Evolutionary conservation across 1,140 invertebrate species (phyloP).

Genomic region (Drosophila tristis): DNA sequence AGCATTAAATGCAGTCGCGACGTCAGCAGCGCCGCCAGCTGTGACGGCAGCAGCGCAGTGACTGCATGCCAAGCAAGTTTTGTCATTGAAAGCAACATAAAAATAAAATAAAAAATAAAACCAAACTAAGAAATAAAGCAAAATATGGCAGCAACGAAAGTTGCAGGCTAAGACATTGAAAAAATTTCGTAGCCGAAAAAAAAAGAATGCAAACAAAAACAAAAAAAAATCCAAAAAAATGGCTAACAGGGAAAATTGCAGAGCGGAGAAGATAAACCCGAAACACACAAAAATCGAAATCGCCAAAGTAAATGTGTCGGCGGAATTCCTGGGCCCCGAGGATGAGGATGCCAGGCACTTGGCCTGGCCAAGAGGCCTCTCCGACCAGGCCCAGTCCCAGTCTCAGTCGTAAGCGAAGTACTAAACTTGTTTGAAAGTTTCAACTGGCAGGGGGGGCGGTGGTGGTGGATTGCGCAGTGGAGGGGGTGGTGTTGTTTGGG

Average conservation of each 20-base stretch:
- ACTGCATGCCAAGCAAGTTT: constrained; percentile 64
- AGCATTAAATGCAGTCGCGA: constrained; percentile 28
- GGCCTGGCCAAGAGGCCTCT: constrained; percentile 41
- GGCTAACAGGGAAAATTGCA: constrained; percentile 54
- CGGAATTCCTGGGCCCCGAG: constrained; percentile 61
- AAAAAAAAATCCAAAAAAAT: constrained; percentile 28
- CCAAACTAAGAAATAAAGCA: constrained; percentile 28
- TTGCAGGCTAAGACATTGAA: constrained; percentile 65
- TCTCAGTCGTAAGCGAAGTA: constrained; percentile 32
- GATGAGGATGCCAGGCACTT: constrained; percentile 32
- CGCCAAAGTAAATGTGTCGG: constrained; percentile 55
- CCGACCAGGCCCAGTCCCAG: constrained; percentile 37
- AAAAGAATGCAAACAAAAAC: constrained; percentile 23
- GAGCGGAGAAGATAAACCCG: constrained; percentile 39
- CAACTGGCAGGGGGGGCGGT: constrained; percentile 47
- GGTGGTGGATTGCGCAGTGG: neutral
- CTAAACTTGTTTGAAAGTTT: constrained; percentile 79
- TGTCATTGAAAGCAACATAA: constrained; percentile 49
- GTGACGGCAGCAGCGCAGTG: constrained; percentile 14
- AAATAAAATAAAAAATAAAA: constrained; percentile 32
- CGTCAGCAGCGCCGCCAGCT: constrained; percentile 16
- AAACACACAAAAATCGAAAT: constrained; percentile 40
- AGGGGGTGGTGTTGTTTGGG: constrained; percentile 4
- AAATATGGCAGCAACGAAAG: constrained; percentile 63
- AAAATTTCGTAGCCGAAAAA: constrained; percentile 65